phyloP scores from a whole-genome alignment of 1,140 invertebrate species.

The Diorhabda sublineata region DNA sequence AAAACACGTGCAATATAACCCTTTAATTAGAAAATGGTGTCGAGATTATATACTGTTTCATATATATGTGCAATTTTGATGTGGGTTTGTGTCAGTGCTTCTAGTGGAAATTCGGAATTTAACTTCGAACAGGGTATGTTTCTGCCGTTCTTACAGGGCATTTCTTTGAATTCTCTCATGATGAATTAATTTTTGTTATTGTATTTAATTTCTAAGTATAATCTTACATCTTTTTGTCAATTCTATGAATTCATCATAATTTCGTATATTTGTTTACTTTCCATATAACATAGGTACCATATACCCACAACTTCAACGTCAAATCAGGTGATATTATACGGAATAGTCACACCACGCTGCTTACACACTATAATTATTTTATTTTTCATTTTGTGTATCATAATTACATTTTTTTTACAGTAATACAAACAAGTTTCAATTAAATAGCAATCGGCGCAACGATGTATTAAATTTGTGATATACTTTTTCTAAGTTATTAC shows the following conservation, averaged over 20 bases:
- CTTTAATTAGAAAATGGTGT: conserved; percentile 30
- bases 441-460: too few relatives aligned
- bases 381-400: too few relatives aligned
- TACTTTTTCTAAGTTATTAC: too few relatives aligned
- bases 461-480: too few relatives aligned
- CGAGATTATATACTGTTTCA: conserved; percentile 27
- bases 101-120: conserved; percentile 29
- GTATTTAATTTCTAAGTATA: too few relatives aligned
- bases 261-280: conserved; percentile 18
- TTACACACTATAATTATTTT: too few relatives aligned
- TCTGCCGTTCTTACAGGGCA: conserved; percentile 10
- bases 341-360: background rate
- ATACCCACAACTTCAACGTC: conserved; percentile 15
- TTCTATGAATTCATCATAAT: too few relatives aligned
- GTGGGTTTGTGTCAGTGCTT: conserved; percentile 34
- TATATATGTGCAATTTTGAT: conserved; percentile 22
- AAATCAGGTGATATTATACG: conserved; percentile 14
- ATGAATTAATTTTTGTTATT: background rate
- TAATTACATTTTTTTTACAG: too few relatives aligned
- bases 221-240: too few relatives aligned
- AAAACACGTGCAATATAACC: conserved; percentile 34
- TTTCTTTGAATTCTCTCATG: background rate
- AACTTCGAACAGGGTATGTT: conserved; percentile 32
- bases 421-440: too few relatives aligned
- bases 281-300: background rate